Conservation (phyloP, 2,113 vertebrate genomes). For the Microcebus ravelobensis region DNA sequence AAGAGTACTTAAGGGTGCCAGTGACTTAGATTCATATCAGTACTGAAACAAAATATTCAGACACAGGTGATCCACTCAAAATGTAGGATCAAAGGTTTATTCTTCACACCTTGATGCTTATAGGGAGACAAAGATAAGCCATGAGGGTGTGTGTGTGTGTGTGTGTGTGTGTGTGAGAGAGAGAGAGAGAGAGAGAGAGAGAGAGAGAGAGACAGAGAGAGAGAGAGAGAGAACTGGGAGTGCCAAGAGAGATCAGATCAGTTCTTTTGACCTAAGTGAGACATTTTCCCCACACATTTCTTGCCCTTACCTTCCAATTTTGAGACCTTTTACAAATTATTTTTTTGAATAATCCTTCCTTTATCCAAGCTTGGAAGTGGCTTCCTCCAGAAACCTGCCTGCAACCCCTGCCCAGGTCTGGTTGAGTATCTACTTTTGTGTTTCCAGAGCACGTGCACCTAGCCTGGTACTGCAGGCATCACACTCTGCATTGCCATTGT, state of each 20-base stretch:
- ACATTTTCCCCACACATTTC: not conserved
- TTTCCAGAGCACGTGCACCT: not conserved
- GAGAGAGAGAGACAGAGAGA: not conserved
- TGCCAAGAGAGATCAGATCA: not conserved
- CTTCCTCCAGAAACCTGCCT: not conserved
- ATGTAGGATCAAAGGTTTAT: conserved; percentile 34
- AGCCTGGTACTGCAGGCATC: accelerated
- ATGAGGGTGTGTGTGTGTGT: not conserved
- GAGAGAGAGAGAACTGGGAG: not conserved
- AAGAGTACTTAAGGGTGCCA: not conserved
- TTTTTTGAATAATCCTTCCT: not conserved
- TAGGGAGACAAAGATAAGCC: conserved; percentile 5
- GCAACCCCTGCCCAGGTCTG: not conserved
- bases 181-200: not conserved
- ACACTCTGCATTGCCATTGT: not conserved
- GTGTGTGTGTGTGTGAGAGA: not conserved
- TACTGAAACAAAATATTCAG: conserved; percentile 39
- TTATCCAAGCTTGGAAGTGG: not conserved
- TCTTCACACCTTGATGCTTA: conserved; percentile 47
- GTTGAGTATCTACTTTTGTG: not conserved
- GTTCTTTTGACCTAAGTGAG: not conserved
- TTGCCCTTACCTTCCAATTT: not conserved
- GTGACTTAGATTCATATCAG: conserved; percentile 67
- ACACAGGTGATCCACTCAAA: conserved; percentile 37
- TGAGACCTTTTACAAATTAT: not conserved